These are phyloP conservation scores for Lagopus leucura DNA, from an alignment of 2,113 vertebrate species.

Conservation along the genomic window DNA sequence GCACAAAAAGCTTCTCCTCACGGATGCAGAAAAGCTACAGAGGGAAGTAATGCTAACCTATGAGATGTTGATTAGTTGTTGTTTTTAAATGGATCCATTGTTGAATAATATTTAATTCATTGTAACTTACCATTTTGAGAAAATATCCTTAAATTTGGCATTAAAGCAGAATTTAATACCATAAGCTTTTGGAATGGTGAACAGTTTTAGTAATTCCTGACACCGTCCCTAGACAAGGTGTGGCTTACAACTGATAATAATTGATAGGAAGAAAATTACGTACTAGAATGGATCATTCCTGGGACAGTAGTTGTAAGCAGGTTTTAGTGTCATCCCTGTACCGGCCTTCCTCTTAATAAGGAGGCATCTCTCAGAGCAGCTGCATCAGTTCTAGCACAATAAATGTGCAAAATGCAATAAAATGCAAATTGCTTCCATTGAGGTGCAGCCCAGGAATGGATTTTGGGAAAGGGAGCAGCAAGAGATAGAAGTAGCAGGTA, in stretches of 20 bases:
- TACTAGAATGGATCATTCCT: background rate
- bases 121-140: background rate
- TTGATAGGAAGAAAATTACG: background rate
- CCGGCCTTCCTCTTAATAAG: background rate
- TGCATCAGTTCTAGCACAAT: accelerated
- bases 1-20: background rate
- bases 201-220: background rate
- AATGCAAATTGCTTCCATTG: background rate
- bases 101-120: background rate
- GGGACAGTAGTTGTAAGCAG: background rate
- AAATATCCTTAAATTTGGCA: background rate
- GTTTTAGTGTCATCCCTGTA: background rate
- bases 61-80: background rate
- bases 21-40: background rate
- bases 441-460: background rate
- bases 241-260: background rate
- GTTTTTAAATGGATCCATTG: background rate
- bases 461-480: background rate
- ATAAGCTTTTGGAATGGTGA: background rate
- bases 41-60: accelerated
- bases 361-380: background rate
- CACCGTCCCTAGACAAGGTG: background rate
- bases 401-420: background rate
- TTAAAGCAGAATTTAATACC: background rate
- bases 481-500: background rate